Evolutionary conservation across 2,888 invertebrate genomes (phyloP), one percentile per base, ranked within the genome.

Genomic region (Copidosoma aretas): DNA sequence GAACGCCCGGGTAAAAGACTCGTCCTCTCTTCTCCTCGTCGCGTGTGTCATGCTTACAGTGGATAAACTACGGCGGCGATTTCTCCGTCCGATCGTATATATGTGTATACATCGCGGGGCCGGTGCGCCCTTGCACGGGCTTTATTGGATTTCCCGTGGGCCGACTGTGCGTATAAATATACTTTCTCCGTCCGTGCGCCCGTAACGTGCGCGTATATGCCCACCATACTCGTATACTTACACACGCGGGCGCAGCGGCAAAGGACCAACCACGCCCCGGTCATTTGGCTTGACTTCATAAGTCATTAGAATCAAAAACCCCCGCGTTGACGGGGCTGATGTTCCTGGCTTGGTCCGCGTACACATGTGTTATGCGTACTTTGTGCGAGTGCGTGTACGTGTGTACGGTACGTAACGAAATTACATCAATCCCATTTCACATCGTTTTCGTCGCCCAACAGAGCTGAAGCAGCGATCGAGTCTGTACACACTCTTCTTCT

Each of bases 201-300:
- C 17, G 3, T 46, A 46, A 1, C 43, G 3, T 46, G 15, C 3
- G 3, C 43, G 4, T 12, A 46, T 14, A 14, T 17, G 12, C 41
- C 41, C 41, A 46, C 43, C 17, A 3, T 12, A 46, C 43, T 8
- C 43, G 15, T 1, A 17, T 17, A 17, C 3, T 8, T 4, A 46
- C 19, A 41, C 72, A 71, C 70, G 72, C 70, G 75, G 71, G 64
- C 65, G 53, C 32, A 58, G 3, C 21, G 58, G 15, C 41, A 39
- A 64, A n/a, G n/a, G n/a, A n/a, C n/a, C n/a, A 22, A 57, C 43
- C 67, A 69, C 70, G 74, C 73, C 72, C 75, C 68, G 82, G 82
- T 83, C 82, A 83, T 83, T 83, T 83, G 81, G 83, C 80, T 82
- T 83, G 82, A 83, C 83, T 83, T 83, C 83, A 83, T 81, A 80